Evolutionary conservation across 2,888 invertebrate species (phyloP).

Genomic region (Thereva nobilitata): DNA sequence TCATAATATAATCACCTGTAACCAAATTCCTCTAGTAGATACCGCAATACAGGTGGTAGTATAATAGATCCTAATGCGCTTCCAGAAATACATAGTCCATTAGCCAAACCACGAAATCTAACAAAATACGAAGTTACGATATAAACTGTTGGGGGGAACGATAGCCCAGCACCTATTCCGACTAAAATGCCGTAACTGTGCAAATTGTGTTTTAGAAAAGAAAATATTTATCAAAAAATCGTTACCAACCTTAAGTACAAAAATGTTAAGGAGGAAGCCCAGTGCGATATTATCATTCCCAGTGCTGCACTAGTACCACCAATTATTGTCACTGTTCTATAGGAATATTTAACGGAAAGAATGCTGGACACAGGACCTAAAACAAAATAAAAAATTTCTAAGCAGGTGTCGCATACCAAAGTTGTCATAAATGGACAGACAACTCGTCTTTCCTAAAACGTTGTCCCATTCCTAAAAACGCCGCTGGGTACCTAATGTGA

Average conservation of each 20-base stretch:
- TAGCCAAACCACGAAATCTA: constrained; percentile 76
- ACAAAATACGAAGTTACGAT: constrained; percentile 88
- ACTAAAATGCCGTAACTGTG: constrained; percentile 79
- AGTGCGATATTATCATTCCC: constrained; percentile 83
- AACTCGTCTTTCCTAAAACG: constrained; percentile 30
- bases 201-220: constrained; percentile 4
- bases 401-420: constrained; percentile 36
- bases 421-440: constrained; percentile 33
- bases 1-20: constrained; percentile 64
- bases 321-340: constrained; percentile 78
- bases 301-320: constrained; percentile 81
- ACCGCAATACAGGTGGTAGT: constrained; percentile 75
- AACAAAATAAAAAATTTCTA: constrained; percentile 36
- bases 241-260: constrained; percentile 73
- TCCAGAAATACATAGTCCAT: constrained; percentile 87
- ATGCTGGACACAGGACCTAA: constrained; percentile 84
- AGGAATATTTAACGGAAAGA: constrained; percentile 81
- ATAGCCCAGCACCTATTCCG: constrained; percentile 81
- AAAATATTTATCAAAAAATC: background rate
- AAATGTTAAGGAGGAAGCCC: constrained; percentile 77
- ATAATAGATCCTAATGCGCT: constrained; percentile 86
- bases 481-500: constrained; percentile 40
- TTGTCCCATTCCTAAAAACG: constrained; percentile 28
- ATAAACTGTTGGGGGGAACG: constrained; percentile 88
- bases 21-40: constrained; percentile 73